phyloP scores from a whole-genome alignment of 2,113 vertebrate genomes.

The Vidua chalybeata region DNA sequence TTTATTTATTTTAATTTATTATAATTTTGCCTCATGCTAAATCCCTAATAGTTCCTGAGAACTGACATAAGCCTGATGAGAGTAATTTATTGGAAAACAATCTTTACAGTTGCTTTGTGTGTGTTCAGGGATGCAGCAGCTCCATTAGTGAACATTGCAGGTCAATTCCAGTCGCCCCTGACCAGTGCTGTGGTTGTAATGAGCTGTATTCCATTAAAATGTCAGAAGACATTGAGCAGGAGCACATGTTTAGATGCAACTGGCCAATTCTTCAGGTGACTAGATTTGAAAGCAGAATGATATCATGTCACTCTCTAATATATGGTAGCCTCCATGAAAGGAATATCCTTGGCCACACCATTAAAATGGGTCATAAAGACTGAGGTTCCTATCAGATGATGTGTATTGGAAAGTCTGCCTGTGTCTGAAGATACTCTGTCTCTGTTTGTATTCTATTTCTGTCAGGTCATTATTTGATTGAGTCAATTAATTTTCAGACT shows the following conservation, averaged over 20 bases:
- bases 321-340: neutral
- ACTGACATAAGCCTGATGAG: neutral
- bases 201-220: neutral
- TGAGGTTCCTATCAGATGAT: neutral
- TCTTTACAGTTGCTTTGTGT: neutral
- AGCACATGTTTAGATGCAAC: neutral
- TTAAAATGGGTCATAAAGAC: neutral
- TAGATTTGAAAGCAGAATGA: neutral
- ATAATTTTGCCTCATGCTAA: neutral
- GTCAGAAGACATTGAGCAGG: neutral
- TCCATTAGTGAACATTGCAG: neutral
- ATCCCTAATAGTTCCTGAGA: neutral
- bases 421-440: neutral
- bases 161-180: neutral
- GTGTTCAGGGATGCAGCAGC: neutral
- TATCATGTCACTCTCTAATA: neutral
- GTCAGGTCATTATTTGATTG: neutral
- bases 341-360: neutral
- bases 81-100: neutral
- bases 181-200: neutral
- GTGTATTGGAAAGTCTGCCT: neutral
- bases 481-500: neutral
- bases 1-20: no score
- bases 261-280: neutral
- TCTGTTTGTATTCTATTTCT: neutral